Percentiles rank a stretch among this genome's conserved stretches.
Evolutionary conservation across 2,113 vertebrate genomes (phyloP).

Genomic region (Hydropotes inermis): DNA sequence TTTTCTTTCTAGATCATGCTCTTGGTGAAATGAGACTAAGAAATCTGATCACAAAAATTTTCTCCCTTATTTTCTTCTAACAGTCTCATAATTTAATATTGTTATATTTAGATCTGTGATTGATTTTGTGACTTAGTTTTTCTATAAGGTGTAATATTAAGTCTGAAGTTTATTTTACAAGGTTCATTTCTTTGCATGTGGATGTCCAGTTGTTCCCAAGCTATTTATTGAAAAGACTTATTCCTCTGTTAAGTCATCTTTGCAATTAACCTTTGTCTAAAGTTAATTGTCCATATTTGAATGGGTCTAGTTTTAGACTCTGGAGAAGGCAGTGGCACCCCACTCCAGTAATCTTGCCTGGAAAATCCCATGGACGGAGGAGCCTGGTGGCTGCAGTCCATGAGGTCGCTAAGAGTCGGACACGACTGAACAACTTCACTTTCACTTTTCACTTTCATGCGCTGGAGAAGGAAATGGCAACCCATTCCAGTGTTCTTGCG

Average conservation of each 20-base stretch:
- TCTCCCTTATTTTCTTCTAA: not conserved
- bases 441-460: no score
- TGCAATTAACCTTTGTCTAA: not conserved
- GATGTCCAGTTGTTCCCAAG: not conserved
- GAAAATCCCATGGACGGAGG: no score
- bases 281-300: not conserved
- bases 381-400: no score
- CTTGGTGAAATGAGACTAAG: not conserved
- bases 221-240: not conserved
- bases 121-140: conserved; percentile 16
- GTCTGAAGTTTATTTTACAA: not conserved
- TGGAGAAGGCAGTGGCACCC: no score
- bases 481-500: no score
- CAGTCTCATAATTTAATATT: not conserved
- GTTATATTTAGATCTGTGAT: not conserved
- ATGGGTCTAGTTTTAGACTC: not conserved
- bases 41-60: not conserved
- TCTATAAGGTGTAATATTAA: not conserved
- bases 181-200: not conserved
- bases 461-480: no score
- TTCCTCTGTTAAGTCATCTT: not conserved
- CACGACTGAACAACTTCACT: no score
- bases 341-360: no score
- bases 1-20: not conserved
- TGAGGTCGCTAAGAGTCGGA: no score